Evolutionary conservation across 2,797 vertebrate species (phyloP).

Genomic region (Clarias platycephalus): DNA sequence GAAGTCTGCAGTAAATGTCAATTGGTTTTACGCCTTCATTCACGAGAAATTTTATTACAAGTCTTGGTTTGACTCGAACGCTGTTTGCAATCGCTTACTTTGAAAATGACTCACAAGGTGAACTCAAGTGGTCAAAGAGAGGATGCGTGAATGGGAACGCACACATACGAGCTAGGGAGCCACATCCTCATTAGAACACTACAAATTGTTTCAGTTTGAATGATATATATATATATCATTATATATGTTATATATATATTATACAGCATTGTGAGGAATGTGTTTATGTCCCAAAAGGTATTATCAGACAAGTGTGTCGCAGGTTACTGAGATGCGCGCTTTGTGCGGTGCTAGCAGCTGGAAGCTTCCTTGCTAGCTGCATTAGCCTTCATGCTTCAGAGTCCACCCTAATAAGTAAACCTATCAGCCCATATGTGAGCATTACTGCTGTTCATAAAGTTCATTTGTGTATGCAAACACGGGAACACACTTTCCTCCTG

Average conservation of each 20-base stretch:
- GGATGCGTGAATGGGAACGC: too few species aligned
- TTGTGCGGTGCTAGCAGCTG: not conserved
- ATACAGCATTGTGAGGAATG: too few species aligned
- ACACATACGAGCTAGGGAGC: too few species aligned
- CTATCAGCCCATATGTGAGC: not conserved
- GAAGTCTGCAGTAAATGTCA: too few species aligned
- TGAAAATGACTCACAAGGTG: not conserved
- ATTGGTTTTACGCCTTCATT: too few species aligned
- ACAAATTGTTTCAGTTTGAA: not conserved
- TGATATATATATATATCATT: too few species aligned
- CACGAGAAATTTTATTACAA: too few species aligned
- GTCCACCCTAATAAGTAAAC: not conserved
- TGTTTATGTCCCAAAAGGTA: not conserved
- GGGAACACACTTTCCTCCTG: not conserved
- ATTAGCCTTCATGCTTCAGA: not conserved
- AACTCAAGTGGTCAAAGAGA: not conserved
- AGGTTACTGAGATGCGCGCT: not conserved
- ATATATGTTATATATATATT: too few species aligned
- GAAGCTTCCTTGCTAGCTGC: not conserved
- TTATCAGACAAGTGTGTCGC: not conserved
- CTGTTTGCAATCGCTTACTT: not conserved
- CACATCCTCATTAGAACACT: not conserved
- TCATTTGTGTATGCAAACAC: constrained; percentile 45
- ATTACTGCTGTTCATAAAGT: not conserved
- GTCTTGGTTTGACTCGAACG: too few species aligned